A percentile compares a stretch with the other conserved stretches of the same genome.
phyloP scores from a whole-genome alignment of 1,140 invertebrate species.

The Nymphalis io region DNA sequence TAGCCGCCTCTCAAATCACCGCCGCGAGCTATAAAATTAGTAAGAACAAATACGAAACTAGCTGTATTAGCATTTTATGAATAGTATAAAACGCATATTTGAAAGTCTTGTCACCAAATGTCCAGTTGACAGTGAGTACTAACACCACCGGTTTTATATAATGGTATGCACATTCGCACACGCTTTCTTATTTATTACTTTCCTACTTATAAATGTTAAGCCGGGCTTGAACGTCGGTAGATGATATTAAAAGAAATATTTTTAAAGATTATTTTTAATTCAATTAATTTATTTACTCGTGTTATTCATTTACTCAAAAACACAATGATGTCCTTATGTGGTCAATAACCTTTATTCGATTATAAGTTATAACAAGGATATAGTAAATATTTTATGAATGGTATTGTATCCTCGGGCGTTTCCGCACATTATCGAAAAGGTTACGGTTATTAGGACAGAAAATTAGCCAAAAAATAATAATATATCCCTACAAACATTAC shows the following conservation, averaged over 20 bases:
- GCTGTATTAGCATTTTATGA: constrained; percentile 70
- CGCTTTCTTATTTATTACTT: constrained; percentile 49
- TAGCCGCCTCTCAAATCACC: constrained; percentile 46
- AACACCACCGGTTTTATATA: constrained; percentile 43
- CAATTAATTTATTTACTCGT: too few species aligned
- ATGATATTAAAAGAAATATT: constrained; percentile 12
- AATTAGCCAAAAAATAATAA: constrained; percentile 23
- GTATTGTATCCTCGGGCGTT: constrained; percentile 16
- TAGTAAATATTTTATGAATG: constrained; percentile 36
- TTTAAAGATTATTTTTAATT: too few species aligned
- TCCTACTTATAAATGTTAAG: constrained; percentile 32
- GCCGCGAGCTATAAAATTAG: constrained; percentile 61
- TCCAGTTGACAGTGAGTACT: constrained; percentile 32
- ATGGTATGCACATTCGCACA: constrained; percentile 26
- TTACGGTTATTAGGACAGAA: constrained; percentile 7
- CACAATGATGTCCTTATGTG: constrained; percentile 14
- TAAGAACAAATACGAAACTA: constrained; percentile 64
- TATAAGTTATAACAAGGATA: constrained; percentile 18
- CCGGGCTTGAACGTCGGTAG: constrained; percentile 21
- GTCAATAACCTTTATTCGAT: constrained; percentile 15
- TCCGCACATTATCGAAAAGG: constrained; percentile 27
- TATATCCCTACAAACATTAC: constrained; percentile 9
- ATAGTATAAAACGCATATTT: constrained; percentile 55
- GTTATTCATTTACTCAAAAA: background rate
- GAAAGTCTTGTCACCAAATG: constrained; percentile 53